Evolutionary conservation across 2,113 vertebrate genomes (phyloP).

Genomic region (Sminthopsis crassicaudata): DNA sequence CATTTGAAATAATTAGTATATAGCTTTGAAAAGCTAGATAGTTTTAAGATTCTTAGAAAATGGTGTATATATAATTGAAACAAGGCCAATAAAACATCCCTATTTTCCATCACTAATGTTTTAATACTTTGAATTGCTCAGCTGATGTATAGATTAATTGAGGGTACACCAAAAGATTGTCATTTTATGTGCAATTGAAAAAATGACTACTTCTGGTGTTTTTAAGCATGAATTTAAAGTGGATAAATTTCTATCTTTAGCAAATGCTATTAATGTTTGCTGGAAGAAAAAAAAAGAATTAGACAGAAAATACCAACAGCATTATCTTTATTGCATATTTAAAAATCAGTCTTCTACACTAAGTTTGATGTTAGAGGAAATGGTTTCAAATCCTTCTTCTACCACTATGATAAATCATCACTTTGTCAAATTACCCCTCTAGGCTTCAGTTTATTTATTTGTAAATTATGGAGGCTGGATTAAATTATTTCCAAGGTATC

Average conservation of each 20-base stretch:
- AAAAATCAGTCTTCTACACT: neutral
- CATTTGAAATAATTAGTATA: conserved; percentile 61
- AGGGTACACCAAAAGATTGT: neutral
- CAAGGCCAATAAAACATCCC: conserved; percentile 40
- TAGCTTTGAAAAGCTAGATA: conserved; percentile 32
- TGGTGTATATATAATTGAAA: conserved; percentile 40
- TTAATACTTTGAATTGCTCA: conserved; percentile 55
- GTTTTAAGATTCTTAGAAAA: conserved; percentile 44
- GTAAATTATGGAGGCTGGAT: neutral
- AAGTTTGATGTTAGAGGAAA: neutral
- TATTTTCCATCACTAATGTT: conserved; percentile 39
- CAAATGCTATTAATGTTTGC: conserved; percentile 11
- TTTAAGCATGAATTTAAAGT: conserved; percentile 30
- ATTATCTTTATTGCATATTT: neutral
- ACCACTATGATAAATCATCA: neutral
- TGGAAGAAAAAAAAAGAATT: neutral
- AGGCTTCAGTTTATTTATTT: neutral
- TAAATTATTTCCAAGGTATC: neutral
- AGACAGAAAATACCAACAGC: neutral
- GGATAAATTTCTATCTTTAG: conserved; percentile 10
- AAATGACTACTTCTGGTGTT: conserved; percentile 11
- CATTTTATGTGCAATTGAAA: conserved; percentile 34
- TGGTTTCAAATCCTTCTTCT: neutral
- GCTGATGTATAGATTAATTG: conserved; percentile 51
- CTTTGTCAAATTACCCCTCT: neutral